Evolutionary conservation across 2,113 vertebrate species (phyloP).

Genomic region (Manacus vitellinus): DNA sequence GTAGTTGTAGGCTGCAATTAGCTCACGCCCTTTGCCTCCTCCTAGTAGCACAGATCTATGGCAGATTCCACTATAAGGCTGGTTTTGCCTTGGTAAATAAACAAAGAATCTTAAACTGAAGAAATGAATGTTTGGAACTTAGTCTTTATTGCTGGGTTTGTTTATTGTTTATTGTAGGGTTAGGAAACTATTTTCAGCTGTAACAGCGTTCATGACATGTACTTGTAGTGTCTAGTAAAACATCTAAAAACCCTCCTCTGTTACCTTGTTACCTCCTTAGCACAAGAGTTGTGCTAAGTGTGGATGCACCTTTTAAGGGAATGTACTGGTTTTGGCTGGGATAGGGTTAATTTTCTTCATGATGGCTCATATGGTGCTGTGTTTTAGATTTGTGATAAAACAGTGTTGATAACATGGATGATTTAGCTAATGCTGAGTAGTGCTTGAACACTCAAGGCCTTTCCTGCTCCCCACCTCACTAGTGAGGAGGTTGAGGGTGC

Average conservation of each 20-base stretch:
- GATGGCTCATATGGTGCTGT: neutral
- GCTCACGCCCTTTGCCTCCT: neutral
- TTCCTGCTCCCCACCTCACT: neutral
- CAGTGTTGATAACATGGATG: neutral
- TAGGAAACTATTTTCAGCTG: neutral
- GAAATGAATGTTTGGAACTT: neutral
- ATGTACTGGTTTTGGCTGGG: neutral
- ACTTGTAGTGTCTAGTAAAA: neutral
- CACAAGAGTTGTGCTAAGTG: neutral
- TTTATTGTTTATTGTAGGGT: conserved; percentile 7
- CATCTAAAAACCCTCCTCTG: neutral
- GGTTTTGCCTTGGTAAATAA: neutral
- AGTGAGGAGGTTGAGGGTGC: neutral
- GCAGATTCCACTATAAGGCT: neutral
- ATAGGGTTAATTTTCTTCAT: neutral
- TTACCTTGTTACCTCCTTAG: neutral
- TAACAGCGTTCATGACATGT: conserved; percentile 43
- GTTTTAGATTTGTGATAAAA: neutral
- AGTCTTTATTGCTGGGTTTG: neutral
- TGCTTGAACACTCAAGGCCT: neutral
- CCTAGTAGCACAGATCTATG: neutral
- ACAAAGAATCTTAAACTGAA: neutral
- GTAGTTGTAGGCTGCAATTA: neutral
- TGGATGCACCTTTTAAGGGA: neutral
- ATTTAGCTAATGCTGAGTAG: neutral